These are phyloP conservation scores for Syngnathus floridae DNA, from an alignment of 2,113 vertebrate genomes.

Conservation along the genomic window DNA sequence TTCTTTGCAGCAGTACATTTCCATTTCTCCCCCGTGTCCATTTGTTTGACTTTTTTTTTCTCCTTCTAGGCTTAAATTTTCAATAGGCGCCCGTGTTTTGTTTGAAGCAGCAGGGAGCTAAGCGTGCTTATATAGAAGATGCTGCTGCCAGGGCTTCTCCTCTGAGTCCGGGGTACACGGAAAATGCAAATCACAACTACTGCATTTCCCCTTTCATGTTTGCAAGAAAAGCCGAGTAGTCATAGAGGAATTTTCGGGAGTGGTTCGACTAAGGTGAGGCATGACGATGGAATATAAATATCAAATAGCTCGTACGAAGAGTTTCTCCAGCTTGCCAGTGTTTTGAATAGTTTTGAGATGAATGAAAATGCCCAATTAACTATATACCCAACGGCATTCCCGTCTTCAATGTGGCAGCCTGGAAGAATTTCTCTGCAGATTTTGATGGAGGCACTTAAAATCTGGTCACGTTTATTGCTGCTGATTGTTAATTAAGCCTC, in stretches of 20 bases:
- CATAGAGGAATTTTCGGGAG: background rate
- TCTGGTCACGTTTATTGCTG: conserved; percentile 12
- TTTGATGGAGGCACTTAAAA: conserved; percentile 12
- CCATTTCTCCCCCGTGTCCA: background rate
- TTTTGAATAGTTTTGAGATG: conserved; percentile 6
- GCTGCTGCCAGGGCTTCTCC: background rate
- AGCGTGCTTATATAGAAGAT: background rate
- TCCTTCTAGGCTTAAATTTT: background rate
- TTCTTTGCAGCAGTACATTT: background rate
- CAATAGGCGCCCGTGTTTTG: background rate
- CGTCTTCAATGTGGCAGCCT: background rate
- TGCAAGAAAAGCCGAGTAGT: background rate
- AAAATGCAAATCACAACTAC: conserved; percentile 1
- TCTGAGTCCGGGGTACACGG: background rate
- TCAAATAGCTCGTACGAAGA: background rate
- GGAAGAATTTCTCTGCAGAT: conserved; percentile 1
- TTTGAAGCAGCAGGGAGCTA: background rate
- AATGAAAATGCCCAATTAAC: conserved; percentile 6
- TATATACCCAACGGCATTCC: background rate
- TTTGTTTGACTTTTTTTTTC: background rate
- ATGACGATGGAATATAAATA: background rate
- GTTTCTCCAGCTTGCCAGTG: background rate
- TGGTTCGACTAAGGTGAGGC: background rate
- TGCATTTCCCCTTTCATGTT: background rate
- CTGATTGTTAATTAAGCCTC: conserved; percentile 50